Evolutionary conservation across 2,113 vertebrate genomes (phyloP).

Genomic region (Struthidea cinerea): DNA sequence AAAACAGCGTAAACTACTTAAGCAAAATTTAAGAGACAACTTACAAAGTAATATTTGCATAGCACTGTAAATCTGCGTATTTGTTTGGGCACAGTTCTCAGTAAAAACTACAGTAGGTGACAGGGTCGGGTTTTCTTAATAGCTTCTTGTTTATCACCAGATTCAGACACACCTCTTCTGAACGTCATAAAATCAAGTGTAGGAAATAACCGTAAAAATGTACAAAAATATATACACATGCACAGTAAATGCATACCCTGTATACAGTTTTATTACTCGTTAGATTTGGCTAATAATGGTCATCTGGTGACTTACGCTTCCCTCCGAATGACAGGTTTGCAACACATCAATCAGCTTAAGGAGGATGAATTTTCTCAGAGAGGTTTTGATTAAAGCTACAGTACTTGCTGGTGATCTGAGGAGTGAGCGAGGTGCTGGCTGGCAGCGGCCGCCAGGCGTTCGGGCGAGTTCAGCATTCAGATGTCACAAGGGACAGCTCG

Average conservation of each 20-base stretch:
- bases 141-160: constrained; percentile 7
- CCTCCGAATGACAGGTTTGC: not conserved
- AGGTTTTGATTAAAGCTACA: constrained; percentile 13
- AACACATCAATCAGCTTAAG: not conserved
- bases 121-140: not conserved
- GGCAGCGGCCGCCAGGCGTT: not conserved
- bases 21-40: not conserved
- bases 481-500: constrained; percentile 11
- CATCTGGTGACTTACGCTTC: not conserved
- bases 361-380: not conserved
- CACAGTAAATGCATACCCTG: constrained; percentile 62
- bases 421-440: not conserved
- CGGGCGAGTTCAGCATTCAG: not conserved
- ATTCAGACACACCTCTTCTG: not conserved
- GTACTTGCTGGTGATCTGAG: constrained; percentile 24
- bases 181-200: constrained; percentile 24
- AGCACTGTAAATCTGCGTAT: not conserved
- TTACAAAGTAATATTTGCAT: constrained; percentile 34
- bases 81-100: constrained; percentile 1
- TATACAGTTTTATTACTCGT: not conserved
- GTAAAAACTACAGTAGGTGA: not conserved
- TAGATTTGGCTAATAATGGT: not conserved
- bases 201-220: constrained; percentile 65
- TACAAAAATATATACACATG: constrained; percentile 69
- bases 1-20: not conserved